Evolutionary conservation across 2,888 invertebrate genomes (phyloP).

Genomic region (Fragum whitleyi): DNA sequence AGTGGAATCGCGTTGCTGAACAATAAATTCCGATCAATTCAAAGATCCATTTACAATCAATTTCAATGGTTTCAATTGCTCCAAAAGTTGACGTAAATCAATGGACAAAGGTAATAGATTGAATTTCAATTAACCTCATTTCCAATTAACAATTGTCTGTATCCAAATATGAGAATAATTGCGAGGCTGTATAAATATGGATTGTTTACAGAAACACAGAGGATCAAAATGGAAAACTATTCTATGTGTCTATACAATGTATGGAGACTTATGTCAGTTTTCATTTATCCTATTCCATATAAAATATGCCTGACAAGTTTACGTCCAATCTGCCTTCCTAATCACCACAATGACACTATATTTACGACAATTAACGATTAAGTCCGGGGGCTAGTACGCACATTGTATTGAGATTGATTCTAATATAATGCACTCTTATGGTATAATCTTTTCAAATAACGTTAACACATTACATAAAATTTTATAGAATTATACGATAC

Average conservation of each 20-base stretch:
- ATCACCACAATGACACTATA: not conserved
- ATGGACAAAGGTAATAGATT: not conserved
- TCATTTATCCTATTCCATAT: too few relatives aligned
- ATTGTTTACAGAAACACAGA: not conserved
- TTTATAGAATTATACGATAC: too few relatives aligned
- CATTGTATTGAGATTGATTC: not conserved
- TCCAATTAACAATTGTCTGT: not conserved
- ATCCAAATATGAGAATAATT: not conserved
- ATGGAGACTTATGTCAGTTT: too few relatives aligned
- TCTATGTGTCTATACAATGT: too few relatives aligned
- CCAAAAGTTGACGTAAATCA: not conserved
- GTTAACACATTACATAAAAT: too few relatives aligned
- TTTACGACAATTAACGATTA: not conserved
- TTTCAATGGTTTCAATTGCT: not conserved
- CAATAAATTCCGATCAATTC: not conserved
- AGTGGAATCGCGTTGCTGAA: too few relatives aligned
- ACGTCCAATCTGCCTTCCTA: not conserved
- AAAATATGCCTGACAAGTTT: not conserved
- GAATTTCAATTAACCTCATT: not conserved
- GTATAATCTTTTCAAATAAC: too few relatives aligned
- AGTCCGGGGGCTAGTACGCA: not conserved
- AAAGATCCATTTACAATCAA: not conserved
- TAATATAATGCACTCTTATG: too few relatives aligned
- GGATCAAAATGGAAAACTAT: not conserved
- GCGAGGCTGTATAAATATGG: not conserved